Base-by-base conservation (phyloP, 2,888 invertebrate genomes). In the Labia minor region DNA sequence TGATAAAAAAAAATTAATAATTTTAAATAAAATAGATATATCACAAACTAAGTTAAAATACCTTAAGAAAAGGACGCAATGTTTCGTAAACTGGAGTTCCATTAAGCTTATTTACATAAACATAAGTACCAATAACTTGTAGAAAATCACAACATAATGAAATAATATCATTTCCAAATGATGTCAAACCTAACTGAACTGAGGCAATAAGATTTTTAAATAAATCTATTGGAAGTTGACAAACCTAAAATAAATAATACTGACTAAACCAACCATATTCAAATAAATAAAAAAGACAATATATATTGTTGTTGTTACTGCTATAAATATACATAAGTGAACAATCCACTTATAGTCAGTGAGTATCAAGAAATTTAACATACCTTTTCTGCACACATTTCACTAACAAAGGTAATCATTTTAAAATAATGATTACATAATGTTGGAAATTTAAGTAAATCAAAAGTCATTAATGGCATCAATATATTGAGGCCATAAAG, bases 401-500 rank as follows among this genome's bases (percentile, higher is more conserved):
- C 87, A 70, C 83, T 83, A 64, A 88, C 80, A 72, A 84, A 82
- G 19, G 84, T 81, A 65, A 89, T 78, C 75, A 88, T 81, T 68
- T 72, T 73, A 70, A 73, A 85, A 75, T 83, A 86, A 77, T 86
- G 84, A 33, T 80, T 77, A 74, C 88, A 87, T 33, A 89, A 76
- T 1, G 81, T 80, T 1, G 89, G 88, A 74, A 87, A 86, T 76
- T 86, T 86, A 33, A 91, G 78, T 66, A 90, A 77, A 72, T 88
- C 86, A 64, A 83, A 79, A 61, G 83, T 86, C 84, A 90, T 86
- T 68, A 90, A 77, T 2, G 89, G 88, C 80, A 89, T 84, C 62
- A 90, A 79, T 71, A 87, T 84, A 73, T 84, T 84, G 3, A 90
- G 80, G 16, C 88, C 88, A 73, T 81, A 83, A n/a, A 88, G 75